Evolutionary conservation across 2,797 vertebrate species (phyloP).

Genomic region (Chlorospingus flavigularis): DNA sequence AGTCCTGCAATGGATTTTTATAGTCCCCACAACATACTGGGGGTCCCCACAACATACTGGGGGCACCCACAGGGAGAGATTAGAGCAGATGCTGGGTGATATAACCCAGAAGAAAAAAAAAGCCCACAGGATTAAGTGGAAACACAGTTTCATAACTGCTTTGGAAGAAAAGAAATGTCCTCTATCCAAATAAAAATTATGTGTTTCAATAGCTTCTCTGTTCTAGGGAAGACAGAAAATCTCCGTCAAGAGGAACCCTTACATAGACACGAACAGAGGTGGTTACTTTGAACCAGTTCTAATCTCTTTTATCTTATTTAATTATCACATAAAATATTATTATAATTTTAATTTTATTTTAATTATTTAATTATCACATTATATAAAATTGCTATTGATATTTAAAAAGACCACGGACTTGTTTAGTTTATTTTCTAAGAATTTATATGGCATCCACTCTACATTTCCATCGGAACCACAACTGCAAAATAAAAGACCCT

Average conservation of each 20-base stretch:
- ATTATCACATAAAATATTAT: background rate
- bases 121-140: background rate
- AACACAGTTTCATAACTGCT: background rate
- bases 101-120: background rate
- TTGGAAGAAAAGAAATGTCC: background rate
- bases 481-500: background rate
- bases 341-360: background rate
- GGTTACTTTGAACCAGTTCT: background rate
- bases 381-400: background rate
- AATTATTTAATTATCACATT: background rate
- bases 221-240: background rate
- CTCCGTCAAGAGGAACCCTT: background rate
- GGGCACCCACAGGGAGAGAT: accelerated
- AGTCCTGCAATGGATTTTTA: background rate
- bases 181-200: background rate
- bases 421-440: background rate
- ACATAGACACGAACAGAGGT: background rate
- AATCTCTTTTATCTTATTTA: background rate
- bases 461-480: background rate
- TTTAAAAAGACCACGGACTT: background rate
- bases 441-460: background rate
- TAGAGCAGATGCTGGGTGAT: background rate
- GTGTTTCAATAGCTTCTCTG: background rate
- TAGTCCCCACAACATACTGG: background rate
- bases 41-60: accelerated